Evolutionary conservation across 2,888 invertebrate genomes (phyloP), one percentile per base, ranked within the genome.

Genomic region (Harmothoe impar): DNA sequence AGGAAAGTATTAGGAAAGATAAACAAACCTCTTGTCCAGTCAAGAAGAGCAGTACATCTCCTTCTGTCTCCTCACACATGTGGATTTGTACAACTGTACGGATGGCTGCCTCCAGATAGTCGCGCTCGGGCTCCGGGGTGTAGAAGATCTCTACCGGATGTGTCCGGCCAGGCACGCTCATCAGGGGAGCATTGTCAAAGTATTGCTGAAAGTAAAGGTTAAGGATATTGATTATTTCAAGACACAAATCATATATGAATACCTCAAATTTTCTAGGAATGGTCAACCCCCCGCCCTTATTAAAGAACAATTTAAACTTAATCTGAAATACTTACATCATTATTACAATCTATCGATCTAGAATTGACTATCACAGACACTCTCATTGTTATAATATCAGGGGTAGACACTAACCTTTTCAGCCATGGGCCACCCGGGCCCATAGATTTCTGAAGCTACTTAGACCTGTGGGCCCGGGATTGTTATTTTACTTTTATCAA

Each of bases 101-200:
- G 92, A 99, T 99, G 0, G 99, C 99, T 0, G 99, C 99, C 96
- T 99, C 99, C 91, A 99, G 96, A 95, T 99, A 99, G 95, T 99
- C 99, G 25, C 98, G 96, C 96, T 99, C 99, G 0, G 99, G 99
- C 95, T 99, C 99, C 0, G 99, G 99, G 0, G 99, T 99, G 96
- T 99, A 99, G 96, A 99, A 99, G 93, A 99, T 99, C 96, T 99
- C 99, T 0, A 99, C 99, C 0, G 98, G 98, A 96, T 98, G 98
- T 0, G 98, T 99, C 94, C 99, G 97, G 31, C 99, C 99, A 0
- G 99, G 99, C 0, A 99, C 99, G 94, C 98, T 99, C 98, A 99
- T 99, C 62, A 99, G 96, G 0, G 99, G 99, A 0, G 99, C 99
- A 95, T 99, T 98, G 93, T 96, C 99, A 95, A 99, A 99, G 96